Evolutionary conservation across 2,113 vertebrate genomes (phyloP), one percentile per base, ranked within the genome.

Genomic region (Malurus melanocephalus): DNA sequence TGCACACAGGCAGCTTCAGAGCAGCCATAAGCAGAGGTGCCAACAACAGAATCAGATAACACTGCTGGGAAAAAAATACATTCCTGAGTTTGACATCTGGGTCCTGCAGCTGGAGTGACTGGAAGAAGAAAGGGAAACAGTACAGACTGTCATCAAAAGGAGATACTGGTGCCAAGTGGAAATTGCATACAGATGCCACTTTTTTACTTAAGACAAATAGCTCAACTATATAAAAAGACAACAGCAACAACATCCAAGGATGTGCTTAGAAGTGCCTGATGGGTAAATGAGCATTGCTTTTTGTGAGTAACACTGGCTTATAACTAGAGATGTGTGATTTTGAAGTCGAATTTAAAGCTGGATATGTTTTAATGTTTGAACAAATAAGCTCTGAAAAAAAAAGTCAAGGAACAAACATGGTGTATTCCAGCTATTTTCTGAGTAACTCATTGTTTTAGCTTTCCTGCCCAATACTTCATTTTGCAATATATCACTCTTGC

Each of bases 101-200:
- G 94, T 83, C 84, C 92, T 96, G 97, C 97, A 98, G 97, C 97
- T 98, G 98, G 97, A 97, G 93, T 79, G 93, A 95, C 94, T 94
- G 71, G 91, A 93, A 93, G 93, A 92, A 94, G 94, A 96, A 96
- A 96, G 95, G 89, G 94, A 96, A 96, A 96, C 92, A 94, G 97
- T 93, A 77, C 91, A 92, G 94, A 94, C 95, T 96, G 97, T 97
- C 96, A 97, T 98, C 96, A 97, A 96, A 97, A 95, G 94, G 92
- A 87, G 95, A 85, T 91, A 89, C 89, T 95, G 93, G 93, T 97
- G 97, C 97, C 98, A 98, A 97, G 94, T 75, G 96, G 96, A 97
- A 97, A 98, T 97, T 96, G 95, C 94, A 95, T 92, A 94, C 92
- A 97, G 97, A 98, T 97, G 97, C 96, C 92, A 96, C 95, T 96